Conservation (phyloP, 2,888 invertebrate genomes). For the Patella ulyssiponensis region DNA sequence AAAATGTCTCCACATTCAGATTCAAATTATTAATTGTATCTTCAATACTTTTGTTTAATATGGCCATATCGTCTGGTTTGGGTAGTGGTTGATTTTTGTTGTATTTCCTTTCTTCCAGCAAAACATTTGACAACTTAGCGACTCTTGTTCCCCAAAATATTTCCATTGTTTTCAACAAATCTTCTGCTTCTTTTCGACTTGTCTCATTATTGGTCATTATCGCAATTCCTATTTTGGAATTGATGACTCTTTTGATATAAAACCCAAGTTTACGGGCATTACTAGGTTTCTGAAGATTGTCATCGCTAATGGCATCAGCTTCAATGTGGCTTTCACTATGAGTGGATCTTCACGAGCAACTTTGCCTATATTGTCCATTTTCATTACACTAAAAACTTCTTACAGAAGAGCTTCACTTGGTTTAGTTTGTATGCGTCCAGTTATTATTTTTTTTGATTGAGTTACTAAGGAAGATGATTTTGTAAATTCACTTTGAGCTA, state of each 20-base stretch:
- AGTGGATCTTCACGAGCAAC: neutral
- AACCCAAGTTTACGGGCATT: constrained; percentile 8
- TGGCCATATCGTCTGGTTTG: neutral
- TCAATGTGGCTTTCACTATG: neutral
- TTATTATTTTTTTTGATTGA: constrained; percentile 3
- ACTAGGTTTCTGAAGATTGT: neutral
- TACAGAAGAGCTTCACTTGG: neutral
- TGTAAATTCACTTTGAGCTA: neutral
- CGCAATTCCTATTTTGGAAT: neutral
- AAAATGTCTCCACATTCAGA: neutral
- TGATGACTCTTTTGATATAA: neutral
- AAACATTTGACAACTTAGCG: neutral
- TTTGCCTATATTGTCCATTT: neutral
- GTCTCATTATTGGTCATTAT: constrained; percentile 8
- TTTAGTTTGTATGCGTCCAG: neutral
- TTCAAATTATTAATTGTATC: neutral
- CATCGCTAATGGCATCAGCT: neutral
- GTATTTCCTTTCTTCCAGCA: neutral
- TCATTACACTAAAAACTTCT: neutral
- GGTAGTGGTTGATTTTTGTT: constrained; percentile 9
- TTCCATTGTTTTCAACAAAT: constrained; percentile 6
- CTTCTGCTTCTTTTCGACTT: constrained; percentile 4
- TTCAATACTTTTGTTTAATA: constrained; percentile 1
- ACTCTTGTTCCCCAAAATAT: neutral
- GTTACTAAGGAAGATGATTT: neutral